Base-by-base conservation (phyloP, 2,888 invertebrate genomes). In the Mythimna albipuncta region DNA sequence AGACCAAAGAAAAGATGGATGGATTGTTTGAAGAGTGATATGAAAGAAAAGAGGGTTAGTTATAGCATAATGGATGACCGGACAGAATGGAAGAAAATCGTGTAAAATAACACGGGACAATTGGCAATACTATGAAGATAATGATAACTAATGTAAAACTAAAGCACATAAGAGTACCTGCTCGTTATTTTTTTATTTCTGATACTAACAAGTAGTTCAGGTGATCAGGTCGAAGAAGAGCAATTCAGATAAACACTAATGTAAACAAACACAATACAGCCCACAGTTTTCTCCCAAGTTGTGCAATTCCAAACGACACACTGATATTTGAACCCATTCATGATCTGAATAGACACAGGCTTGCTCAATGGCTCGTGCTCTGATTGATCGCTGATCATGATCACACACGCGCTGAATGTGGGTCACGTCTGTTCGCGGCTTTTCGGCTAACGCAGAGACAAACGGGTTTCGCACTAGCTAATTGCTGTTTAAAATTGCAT, bases 291-390 rank as follows among this genome's bases (percentile, higher is more conserved):
- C 79, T 82, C 77, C 68, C 44, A 68, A 67, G 69, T 90, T 90
- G 87, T 88, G 82, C 84, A 89, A 91, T 81, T 76, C 73, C 75
- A 75, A 87, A 89, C 89, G 90, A 88, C 92, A 90, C 86, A 82
- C 83, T 92, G 92, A 90, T 91, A 92, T 92, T 92, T 91, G 85
- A 88, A 79, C 78, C 83, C 89, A 92, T 92, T 91, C 90, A 91
- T 88, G 85, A 84, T 87, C 84, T 89, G 87, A 90, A 91, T 91
- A 90, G 90, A 87, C 81, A 71, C 67, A 79, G 83, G 80, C 88
- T 93, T 94, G 90, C 92, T 87, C 92, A 94, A 93, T 91, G 89
- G 83, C 83, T 86, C 88, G 90, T 87, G 86, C 83, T 83, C 76
- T 82, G 86, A 85, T 86, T 83, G 87, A 88, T 86, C 87, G 86